Base-by-base conservation (phyloP, 2,113 vertebrate species). In the Apodemus speciosus region DNA sequence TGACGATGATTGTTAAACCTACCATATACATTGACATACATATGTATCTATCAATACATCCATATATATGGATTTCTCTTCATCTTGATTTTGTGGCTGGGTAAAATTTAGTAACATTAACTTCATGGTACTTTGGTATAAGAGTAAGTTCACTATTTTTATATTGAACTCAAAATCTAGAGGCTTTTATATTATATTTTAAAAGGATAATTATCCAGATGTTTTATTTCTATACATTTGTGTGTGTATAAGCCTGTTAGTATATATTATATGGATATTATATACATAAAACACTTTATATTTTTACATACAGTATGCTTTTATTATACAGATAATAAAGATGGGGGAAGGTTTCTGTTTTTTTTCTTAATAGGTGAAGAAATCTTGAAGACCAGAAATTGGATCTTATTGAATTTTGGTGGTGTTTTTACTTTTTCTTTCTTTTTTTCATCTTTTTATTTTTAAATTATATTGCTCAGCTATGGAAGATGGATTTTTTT, bases 361-460 rank as follows among this genome's bases (percentile, higher is more conserved):
- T 98, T 81, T 98, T 98, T 97, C 98, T 95, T 98, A 97, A 99
- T 99, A 99, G 98, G 99, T 98, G 98, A 99, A 99, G 98, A 99
- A 98, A 97, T 97, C 98, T 98, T 97, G 98, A 98, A 98, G 98
- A 98, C 98, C 98, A 96, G 98, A 99, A 98, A 98, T 98, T 98
- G 98, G 98, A 99, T 98, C 98, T 97, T 98, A 97, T 91, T 98
- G 97, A 98, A 97, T 98, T 97, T 97, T 98, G 94, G 46, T 95
- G 91, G 49, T 92, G 79, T 96, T 94, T 83, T 89, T 49, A 2
- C 60, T 3, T 64, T 88, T 91, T 93, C 69, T 40, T 21, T 92
- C 71, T 9, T 27, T 66, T 83, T 84, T 95, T 83, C 85, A 4
- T 11, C 69, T 90, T 68, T 32, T 97, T 60, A 18, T 98, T 98